These are phyloP conservation scores for Forpus xanthops DNA, from an alignment of 2,797 vertebrate genomes.

Conservation along the genomic window DNA sequence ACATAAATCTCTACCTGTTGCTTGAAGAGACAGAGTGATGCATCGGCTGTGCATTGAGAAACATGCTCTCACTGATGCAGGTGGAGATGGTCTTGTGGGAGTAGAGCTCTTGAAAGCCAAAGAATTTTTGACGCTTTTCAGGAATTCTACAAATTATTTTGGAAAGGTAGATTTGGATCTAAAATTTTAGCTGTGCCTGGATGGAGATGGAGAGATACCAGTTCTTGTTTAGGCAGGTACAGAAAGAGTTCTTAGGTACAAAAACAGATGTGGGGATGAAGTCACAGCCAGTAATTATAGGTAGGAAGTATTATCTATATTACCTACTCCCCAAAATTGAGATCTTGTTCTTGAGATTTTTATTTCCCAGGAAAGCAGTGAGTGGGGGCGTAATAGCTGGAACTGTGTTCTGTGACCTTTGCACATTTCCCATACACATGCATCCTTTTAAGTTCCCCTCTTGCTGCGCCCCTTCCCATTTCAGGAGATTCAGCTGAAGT, in stretches of 20 bases:
- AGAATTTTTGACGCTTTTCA: neutral
- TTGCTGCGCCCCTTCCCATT: neutral
- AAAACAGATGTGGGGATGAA: neutral
- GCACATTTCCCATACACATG: neutral
- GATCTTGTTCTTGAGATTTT: neutral
- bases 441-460: neutral
- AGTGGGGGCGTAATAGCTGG: neutral
- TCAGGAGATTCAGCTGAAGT: neutral
- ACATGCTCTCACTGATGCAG: too few relatives aligned
- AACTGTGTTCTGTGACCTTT: neutral
- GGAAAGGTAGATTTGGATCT: neutral
- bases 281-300: neutral
- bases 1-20: fast-evolving
- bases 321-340: neutral
- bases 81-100: neutral
- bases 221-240: neutral
- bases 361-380: neutral
- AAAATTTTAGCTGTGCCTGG: neutral
- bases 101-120: neutral
- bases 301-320: neutral
- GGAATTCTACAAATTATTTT: neutral
- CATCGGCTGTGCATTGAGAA: neutral
- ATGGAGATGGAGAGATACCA: neutral
- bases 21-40: neutral
- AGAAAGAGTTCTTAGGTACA: neutral